Base-by-base conservation (phyloP, 1,140 invertebrate species). In the Drosophila athabasca region DNA sequence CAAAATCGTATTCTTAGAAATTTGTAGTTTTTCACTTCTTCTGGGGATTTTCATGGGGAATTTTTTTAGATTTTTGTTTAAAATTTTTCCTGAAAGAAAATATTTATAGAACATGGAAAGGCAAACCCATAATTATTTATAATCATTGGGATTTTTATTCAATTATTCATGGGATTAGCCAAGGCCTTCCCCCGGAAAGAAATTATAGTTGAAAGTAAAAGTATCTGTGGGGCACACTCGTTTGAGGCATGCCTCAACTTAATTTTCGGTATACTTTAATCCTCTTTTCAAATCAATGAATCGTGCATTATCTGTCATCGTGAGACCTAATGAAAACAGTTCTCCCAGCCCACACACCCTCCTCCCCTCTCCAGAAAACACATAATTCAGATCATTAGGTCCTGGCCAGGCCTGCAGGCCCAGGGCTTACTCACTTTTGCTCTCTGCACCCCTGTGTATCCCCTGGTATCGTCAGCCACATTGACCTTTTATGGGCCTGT, bases 401-500 rank as follows among this genome's bases (percentile, higher is more conserved):
- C 39, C 43, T 59, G 45, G 49, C 13, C 62, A 24, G 24, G 41
- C 41, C 22, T 7, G 54, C 17, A 9, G 6, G 17, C 15, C 26
- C 15, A 31, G 41, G 39, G 54, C 61, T 46, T 65, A 77, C 80
- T 62, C 79, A 80, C 68, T 81, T 69, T 62, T 45, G 24, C 15
- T 39, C 49, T 60, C 31, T 53, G 45, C 46, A 57, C 41, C 44
- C 35, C 24, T 39, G 45, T 54, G 49, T 57, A 19, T 19, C 59
- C 24, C n/a, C 44, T n/a, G 39, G 3, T 2, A 39, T 13, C 11
- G 35, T 44, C 71, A 73, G 49, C 44, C 62, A 48, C 82, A 85
- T 78, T 73, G 74, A 87, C 74, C 78, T 82, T 85, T 85, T 82
- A 76, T 78, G 82, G 35, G 46, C 52, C 70, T 45, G 62, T 77